Conservation (phyloP, 2,113 vertebrate genomes). For the Dolichotis patagonum region DNA sequence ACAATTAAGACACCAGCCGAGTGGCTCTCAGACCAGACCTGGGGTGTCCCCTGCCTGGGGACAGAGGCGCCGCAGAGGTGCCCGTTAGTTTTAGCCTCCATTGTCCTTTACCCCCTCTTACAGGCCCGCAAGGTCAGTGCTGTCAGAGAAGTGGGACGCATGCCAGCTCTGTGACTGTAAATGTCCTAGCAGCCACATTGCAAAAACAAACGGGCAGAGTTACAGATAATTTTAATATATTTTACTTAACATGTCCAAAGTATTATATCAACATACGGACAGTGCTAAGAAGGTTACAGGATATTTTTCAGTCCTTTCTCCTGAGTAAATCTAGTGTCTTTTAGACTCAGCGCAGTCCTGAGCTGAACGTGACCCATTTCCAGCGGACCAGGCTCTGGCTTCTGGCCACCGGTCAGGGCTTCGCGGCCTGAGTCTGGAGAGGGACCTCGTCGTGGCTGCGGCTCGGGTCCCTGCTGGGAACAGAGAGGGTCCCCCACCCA, state of each 20-base stretch:
- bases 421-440: accelerated
- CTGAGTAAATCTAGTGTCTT: neutral
- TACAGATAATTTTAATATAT: neutral
- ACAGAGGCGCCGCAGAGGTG: accelerated
- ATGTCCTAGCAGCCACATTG: no score
- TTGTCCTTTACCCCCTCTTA: neutral
- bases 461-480: neutral
- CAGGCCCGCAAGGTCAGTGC: no score
- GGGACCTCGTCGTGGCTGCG: neutral
- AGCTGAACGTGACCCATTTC: accelerated
- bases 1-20: accelerated
- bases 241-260: neutral
- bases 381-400: accelerated
- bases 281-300: neutral
- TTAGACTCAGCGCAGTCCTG: neutral
- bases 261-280: accelerated
- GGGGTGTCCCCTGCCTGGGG: neutral
- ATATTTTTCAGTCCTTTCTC: neutral
- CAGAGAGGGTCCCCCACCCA: neutral
- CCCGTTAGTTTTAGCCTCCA: neutral
- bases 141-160: accelerated
- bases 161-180: accelerated
- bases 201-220: neutral
- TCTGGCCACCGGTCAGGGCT: accelerated
- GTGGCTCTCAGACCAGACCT: neutral